Percentiles rank a stretch among this genome's conserved stretches.
These are phyloP conservation scores for Ptychoptera albimana DNA, from an alignment of 2,888 invertebrate genomes.

Conservation along the genomic window DNA sequence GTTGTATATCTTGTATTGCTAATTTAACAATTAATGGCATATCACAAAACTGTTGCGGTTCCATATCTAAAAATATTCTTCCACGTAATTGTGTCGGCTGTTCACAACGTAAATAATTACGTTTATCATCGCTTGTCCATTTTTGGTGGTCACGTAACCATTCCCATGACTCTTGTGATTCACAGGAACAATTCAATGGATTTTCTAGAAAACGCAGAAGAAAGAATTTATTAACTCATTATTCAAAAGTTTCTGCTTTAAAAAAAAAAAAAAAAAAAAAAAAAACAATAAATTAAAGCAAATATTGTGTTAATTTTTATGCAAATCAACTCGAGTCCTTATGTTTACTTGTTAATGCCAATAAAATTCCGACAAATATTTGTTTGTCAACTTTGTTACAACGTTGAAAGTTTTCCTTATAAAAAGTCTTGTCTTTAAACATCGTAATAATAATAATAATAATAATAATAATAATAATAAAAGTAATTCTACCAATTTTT, in stretches of 20 bases:
- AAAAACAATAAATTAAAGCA: too few species aligned
- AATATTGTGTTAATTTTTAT: too few species aligned
- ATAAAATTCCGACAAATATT: too few species aligned
- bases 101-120: slow-evolving; percentile 55
- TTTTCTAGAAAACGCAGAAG: slow-evolving; percentile 44
- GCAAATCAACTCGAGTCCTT: too few species aligned
- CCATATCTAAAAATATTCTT: slow-evolving; percentile 54
- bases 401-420: too few species aligned
- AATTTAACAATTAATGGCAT: slow-evolving; percentile 67
- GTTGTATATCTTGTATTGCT: slow-evolving; percentile 76
- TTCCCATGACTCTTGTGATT: slow-evolving; percentile 80
- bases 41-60: slow-evolving; percentile 68
- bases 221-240: not conserved
- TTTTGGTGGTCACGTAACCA: slow-evolving; percentile 83
- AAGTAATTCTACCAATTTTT: too few species aligned
- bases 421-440: too few species aligned
- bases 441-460: too few species aligned
- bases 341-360: too few species aligned
- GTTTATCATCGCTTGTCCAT: slow-evolving; percentile 27
- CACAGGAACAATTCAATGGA: slow-evolving; percentile 78
- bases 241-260: not conserved
- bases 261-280: too few species aligned
- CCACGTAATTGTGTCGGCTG: slow-evolving; percentile 69
- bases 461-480: too few species aligned
- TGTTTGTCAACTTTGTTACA: too few species aligned